These are phyloP conservation scores for Prorops nasuta DNA, from an alignment of 1,140 invertebrate species.

Conservation along the genomic window DNA sequence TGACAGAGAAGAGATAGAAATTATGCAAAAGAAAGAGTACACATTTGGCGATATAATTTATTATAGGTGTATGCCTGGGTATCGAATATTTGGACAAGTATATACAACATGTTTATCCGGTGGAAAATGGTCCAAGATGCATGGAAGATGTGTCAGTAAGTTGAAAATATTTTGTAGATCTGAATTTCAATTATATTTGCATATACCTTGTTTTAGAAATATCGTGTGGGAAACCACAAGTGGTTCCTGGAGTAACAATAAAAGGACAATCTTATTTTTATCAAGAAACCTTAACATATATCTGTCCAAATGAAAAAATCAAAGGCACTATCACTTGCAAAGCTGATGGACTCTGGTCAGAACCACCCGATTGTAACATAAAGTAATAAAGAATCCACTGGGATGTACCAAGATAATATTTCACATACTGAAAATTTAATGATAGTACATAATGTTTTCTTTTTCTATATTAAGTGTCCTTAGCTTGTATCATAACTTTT, in stretches of 20 bases:
- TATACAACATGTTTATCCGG: conserved; percentile 53
- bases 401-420: background rate
- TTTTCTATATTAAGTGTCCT: no score
- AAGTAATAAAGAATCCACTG: no score
- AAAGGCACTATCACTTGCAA: conserved; percentile 34
- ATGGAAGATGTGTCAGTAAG: conserved; percentile 60
- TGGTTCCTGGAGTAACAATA: conserved; percentile 41
- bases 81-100: conserved; percentile 54
- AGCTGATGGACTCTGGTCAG: conserved; percentile 39
- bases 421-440: background rate
- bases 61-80: conserved; percentile 56
- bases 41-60: conserved; percentile 49
- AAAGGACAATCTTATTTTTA: conserved; percentile 55
- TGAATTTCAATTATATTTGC: conserved; percentile 3
- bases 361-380: conserved; percentile 24
- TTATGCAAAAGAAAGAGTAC: conserved; percentile 31
- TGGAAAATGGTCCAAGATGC: conserved; percentile 58
- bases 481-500: no score
- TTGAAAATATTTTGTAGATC: conserved; percentile 3
- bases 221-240: conserved; percentile 44
- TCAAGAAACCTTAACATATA: conserved; percentile 50
- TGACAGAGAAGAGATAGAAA: conserved; percentile 2
- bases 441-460: background rate
- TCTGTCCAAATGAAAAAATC: conserved; percentile 48
- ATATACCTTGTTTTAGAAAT: conserved; percentile 41